Percentiles rank a stretch among this genome's conserved stretches.
Evolutionary conservation across 92 coral and sea anemone species (phyloP).

Genomic region (Epizoanthus fatuus): DNA sequence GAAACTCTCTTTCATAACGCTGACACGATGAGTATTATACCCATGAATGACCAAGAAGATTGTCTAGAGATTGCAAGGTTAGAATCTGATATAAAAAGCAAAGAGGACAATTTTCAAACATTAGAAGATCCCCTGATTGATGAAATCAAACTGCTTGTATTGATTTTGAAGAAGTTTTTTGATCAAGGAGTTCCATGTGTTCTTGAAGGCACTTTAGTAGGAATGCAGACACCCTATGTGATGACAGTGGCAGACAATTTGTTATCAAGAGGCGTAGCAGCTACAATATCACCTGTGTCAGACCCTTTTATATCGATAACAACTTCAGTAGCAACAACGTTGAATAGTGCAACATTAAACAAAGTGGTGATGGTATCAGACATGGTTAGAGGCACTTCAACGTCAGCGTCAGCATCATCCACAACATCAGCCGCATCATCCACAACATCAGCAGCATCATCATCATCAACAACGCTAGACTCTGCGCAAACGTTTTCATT

Average conservation of each 20-base stretch:
- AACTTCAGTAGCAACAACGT: background rate
- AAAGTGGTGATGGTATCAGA: background rate
- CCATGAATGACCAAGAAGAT: conserved; percentile 11
- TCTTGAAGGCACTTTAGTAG: background rate
- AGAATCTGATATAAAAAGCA: background rate
- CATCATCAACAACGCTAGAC: background rate
- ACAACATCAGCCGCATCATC: no score
- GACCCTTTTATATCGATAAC: background rate
- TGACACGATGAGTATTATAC: background rate
- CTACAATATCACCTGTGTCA: background rate
- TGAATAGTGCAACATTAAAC: background rate
- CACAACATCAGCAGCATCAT: background rate
- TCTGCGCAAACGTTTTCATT: background rate
- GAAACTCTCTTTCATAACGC: background rate
- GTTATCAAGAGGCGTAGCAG: background rate
- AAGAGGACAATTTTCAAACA: background rate
- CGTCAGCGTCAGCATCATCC: no score
- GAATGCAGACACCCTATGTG: background rate
- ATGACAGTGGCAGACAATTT: background rate
- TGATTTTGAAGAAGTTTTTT: background rate
- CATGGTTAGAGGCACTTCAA: background rate
- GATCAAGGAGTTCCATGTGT: background rate
- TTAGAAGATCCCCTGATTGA: background rate
- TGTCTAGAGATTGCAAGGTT: conserved; percentile 13
- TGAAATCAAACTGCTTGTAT: background rate